A percentile compares a stretch with the other conserved stretches of the same genome.
Conservation (phyloP, 1,140 invertebrate genomes). For the Drosophila neocordata region DNA sequence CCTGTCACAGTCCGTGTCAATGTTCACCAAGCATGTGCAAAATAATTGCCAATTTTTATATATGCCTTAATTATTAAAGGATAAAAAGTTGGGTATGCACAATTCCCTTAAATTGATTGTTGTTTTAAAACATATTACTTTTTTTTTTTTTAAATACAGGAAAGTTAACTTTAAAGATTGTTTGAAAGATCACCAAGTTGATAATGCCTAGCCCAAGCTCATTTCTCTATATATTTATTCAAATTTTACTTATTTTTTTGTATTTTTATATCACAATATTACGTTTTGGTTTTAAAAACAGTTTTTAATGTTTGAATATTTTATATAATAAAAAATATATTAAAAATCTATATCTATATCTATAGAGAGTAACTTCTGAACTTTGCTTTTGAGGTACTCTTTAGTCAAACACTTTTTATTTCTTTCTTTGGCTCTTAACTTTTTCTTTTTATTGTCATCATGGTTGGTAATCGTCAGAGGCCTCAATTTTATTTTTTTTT, state of each 20-base stretch:
- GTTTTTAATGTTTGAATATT: no score
- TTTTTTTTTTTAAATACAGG: no score
- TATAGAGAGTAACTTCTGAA: not conserved
- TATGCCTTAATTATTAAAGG: not conserved
- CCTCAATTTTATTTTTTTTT: constrained; percentile 25
- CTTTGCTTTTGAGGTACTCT: not conserved
- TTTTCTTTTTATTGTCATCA: constrained; percentile 40
- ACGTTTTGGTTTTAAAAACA: no score
- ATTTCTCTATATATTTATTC: no score
- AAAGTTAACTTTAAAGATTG: no score
- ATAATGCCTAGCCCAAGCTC: no score
- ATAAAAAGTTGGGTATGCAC: not conserved
- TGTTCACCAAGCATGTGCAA: constrained; percentile 36
- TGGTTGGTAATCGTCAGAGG: constrained; percentile 53
- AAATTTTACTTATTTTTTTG: no score
- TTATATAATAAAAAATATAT: no score
- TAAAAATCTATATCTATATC: no score
- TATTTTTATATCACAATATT: no score
- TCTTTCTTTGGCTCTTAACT: constrained; percentile 8
- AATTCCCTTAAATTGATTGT: not conserved
- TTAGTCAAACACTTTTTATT: not conserved
- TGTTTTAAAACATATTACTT: not conserved
- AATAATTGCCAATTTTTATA: constrained; percentile 48
- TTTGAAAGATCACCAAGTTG: no score
- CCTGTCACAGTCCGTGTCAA: not conserved